phyloP scores from a whole-genome alignment of 1,140 invertebrate species.

The Dysdera silvatica region DNA sequence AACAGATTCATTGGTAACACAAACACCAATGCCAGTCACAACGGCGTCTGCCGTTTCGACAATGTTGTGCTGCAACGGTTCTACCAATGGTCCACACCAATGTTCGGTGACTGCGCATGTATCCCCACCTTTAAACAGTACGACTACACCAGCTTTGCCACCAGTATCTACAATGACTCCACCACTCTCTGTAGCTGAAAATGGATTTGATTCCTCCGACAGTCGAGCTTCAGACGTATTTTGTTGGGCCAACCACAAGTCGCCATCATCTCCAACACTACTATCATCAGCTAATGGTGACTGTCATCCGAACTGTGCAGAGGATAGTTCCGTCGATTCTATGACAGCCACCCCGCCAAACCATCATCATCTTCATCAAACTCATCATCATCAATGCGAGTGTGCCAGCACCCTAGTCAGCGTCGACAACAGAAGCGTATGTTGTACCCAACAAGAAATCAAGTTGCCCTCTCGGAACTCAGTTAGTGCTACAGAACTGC shows the following conservation, averaged over 20 bases:
- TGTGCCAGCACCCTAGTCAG: slow-evolving; percentile 4
- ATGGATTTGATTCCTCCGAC: slow-evolving; percentile 21
- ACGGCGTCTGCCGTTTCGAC: slow-evolving; percentile 1
- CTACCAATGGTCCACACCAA: background rate
- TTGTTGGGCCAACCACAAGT: slow-evolving; percentile 19
- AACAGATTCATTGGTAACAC: background rate
- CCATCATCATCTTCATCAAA: slow-evolving; percentile 5
- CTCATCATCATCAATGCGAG: background rate
- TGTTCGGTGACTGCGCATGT: slow-evolving; percentile 7
- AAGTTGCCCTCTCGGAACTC: too few relatives aligned
- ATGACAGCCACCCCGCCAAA: slow-evolving; percentile 5
- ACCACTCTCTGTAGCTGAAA: slow-evolving; percentile 21
- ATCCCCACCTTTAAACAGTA: slow-evolving; percentile 13
- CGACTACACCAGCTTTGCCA: background rate
- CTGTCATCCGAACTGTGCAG: too few relatives aligned
- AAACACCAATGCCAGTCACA: background rate
- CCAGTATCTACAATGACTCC: slow-evolving; percentile 22
- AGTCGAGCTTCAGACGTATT: slow-evolving; percentile 26
- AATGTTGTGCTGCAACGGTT: background rate
- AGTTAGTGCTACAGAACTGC: too few relatives aligned
- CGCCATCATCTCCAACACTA: slow-evolving; percentile 12
- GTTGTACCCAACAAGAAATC: too few relatives aligned
- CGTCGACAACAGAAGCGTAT: too few relatives aligned
- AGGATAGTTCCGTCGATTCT: slow-evolving; percentile 16
- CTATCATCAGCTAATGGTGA: slow-evolving; percentile 19